Evolutionary conservation across 1,140 invertebrate genomes (phyloP).

Genomic region (Belonocnema kinseyi): DNA sequence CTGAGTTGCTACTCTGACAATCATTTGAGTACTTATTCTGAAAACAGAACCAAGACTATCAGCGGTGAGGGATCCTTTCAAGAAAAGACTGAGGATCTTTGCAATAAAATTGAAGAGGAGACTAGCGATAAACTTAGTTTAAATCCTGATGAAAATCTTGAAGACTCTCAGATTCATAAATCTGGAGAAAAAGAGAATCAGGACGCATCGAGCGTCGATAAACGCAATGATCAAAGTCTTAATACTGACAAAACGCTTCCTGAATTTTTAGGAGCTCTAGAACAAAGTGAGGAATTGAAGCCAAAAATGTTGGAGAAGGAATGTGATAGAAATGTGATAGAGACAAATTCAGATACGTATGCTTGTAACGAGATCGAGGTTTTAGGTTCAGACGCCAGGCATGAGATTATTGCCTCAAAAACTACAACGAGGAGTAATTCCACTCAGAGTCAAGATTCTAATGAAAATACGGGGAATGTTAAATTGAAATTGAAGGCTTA

Average conservation of each 20-base stretch:
- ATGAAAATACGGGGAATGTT: slow-evolving; percentile 48
- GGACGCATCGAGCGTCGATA: not conserved
- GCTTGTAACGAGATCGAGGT: slow-evolving; percentile 51
- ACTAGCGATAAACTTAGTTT: slow-evolving; percentile 44
- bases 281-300: not conserved
- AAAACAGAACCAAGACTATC: slow-evolving; percentile 60
- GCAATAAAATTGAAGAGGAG: slow-evolving; percentile 51
- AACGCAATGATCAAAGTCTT: not conserved
- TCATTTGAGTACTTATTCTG: slow-evolving; percentile 57
- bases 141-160: slow-evolving; percentile 1
- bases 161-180: not conserved
- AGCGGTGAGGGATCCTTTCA: slow-evolving; percentile 64
- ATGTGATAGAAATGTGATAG: slow-evolving; percentile 45
- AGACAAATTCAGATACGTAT: slow-evolving; percentile 34
- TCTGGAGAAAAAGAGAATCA: not conserved
- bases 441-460: slow-evolving; percentile 59
- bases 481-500: slow-evolving; percentile 61
- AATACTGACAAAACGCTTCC: not conserved
- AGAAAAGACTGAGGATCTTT: slow-evolving; percentile 58
- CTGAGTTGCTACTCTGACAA: slow-evolving; percentile 51
- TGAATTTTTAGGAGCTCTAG: not conserved
- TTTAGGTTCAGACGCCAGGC: slow-evolving; percentile 44
- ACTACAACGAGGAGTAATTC: slow-evolving; percentile 62
- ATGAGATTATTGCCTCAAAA: slow-evolving; percentile 46
- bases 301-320: slow-evolving; percentile 7